Conservation (phyloP, 2,888 invertebrate species). For the Alloscopus bannaensis region DNA sequence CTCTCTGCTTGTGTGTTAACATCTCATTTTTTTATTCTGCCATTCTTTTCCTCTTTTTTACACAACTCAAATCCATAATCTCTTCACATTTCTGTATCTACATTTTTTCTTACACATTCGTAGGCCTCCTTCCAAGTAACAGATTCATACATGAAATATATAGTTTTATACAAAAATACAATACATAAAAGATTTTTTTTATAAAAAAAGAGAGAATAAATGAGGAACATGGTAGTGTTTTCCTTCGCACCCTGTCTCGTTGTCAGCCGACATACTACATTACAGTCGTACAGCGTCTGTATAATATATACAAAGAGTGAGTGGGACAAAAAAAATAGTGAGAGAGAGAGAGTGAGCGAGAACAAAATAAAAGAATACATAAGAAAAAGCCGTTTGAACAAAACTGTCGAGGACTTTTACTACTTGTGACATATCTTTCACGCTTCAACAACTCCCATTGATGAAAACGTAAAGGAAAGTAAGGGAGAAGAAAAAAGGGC, state of each 20-base stretch:
- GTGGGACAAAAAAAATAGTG: no score
- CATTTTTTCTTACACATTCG: no score
- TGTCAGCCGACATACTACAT: conserved; percentile 50
- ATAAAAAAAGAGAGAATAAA: conserved; percentile 11
- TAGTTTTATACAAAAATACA: no score
- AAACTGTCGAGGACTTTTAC: conserved; percentile 66
- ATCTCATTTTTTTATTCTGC: no score
- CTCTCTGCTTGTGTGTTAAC: no score
- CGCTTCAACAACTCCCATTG: conserved; percentile 67
- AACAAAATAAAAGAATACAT: conserved; percentile 40
- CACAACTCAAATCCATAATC: no score
- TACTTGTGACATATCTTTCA: conserved; percentile 67
- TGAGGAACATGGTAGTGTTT: conserved; percentile 17
- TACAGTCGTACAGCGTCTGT: no score
- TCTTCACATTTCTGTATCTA: no score
- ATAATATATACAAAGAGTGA: conserved; percentile 26
- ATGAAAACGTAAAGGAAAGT: conserved; percentile 61
- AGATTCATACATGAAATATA: no score
- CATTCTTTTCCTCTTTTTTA: no score
- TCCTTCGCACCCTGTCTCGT: conserved; percentile 14
- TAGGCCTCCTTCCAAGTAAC: no score
- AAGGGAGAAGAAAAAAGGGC: conserved; percentile 41
- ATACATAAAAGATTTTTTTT: conserved; percentile 29
- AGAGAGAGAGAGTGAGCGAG: not conserved
- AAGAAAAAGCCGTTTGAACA: conserved; percentile 63